phyloP scores from a whole-genome alignment of 1,140 invertebrate genomes.

The Aporrectodea caliginosa region DNA sequence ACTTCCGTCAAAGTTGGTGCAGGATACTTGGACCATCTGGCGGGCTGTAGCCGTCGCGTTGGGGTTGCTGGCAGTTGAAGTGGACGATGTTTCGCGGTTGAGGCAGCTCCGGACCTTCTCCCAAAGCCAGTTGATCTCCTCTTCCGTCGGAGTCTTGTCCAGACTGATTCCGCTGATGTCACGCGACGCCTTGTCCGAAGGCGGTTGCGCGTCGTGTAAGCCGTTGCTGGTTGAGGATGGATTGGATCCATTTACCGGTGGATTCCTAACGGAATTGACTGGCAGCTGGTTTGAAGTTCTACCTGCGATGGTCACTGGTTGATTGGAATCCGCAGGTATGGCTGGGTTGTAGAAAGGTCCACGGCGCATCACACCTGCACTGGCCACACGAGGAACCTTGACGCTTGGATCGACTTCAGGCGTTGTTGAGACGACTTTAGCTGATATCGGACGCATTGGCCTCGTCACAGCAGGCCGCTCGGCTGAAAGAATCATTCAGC shows the following conservation, averaged over 20 bases:
- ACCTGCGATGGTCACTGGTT: conserved; percentile 4
- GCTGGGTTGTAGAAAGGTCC: background rate
- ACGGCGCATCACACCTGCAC: conserved; percentile 36
- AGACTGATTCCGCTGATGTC: conserved; percentile 20
- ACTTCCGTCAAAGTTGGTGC: background rate
- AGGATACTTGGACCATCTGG: background rate
- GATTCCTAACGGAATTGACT: background rate
- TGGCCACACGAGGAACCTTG: conserved; percentile 35
- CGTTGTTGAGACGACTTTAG: conserved; percentile 30
- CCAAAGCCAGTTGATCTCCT: conserved; percentile 53
- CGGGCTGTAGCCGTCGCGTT: background rate
- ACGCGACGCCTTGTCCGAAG: background rate
- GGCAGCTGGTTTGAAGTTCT: background rate
- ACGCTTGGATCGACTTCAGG: conserved; percentile 15
- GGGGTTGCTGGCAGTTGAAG: background rate
- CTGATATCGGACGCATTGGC: conserved; percentile 39
- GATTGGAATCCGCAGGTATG: conserved; percentile 15
- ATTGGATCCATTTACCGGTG: background rate
- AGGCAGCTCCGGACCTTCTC: conserved; percentile 50
- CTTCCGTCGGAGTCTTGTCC: conserved; percentile 52
- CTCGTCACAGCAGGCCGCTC: background rate
- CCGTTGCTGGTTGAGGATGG: background rate
- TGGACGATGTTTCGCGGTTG: background rate
- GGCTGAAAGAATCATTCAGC: background rate
- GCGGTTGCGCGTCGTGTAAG: background rate